phyloP scores from a whole-genome alignment of 2,888 invertebrate genomes.

The Apamea epomidion region DNA sequence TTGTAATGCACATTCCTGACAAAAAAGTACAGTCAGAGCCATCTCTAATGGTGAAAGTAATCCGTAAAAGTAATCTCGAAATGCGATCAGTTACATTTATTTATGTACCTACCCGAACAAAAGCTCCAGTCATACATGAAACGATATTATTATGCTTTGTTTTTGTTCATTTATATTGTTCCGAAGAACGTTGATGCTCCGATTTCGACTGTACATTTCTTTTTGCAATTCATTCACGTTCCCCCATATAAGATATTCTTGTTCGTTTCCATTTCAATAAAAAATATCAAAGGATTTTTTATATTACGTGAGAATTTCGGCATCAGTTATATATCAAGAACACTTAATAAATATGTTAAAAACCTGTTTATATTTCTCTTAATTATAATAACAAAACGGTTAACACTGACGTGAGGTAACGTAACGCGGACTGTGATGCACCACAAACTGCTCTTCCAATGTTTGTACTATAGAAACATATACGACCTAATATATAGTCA shows the following conservation, averaged over 20 bases:
- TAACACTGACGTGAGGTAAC: slow-evolving; percentile 58
- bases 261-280: slow-evolving; percentile 13
- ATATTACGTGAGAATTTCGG: slow-evolving; percentile 18
- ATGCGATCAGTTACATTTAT: slow-evolving; percentile 41
- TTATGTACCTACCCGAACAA: background rate
- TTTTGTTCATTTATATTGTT: slow-evolving; percentile 26
- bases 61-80: slow-evolving; percentile 31
- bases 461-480: slow-evolving; percentile 53
- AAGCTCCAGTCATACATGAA: slow-evolving; percentile 16
- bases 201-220: slow-evolving; percentile 22
- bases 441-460: slow-evolving; percentile 27
- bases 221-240: slow-evolving; percentile 8
- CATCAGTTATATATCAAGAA: slow-evolving; percentile 9
- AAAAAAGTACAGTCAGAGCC: slow-evolving; percentile 7
- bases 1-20: slow-evolving; percentile 27
- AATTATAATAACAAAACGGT: slow-evolving; percentile 58
- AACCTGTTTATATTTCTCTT: slow-evolving; percentile 44
- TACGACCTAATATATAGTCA: slow-evolving; percentile 48
- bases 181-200: background rate
- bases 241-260: background rate
- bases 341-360: slow-evolving; percentile 35
- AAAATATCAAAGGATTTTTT: slow-evolving; percentile 2
- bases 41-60: slow-evolving; percentile 52
- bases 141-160: slow-evolving; percentile 12
- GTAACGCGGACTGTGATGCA: slow-evolving; percentile 46